These are phyloP conservation scores for Dinocampus coccinellae DNA, from an alignment of 2,888 invertebrate genomes.

Conservation along the genomic window DNA sequence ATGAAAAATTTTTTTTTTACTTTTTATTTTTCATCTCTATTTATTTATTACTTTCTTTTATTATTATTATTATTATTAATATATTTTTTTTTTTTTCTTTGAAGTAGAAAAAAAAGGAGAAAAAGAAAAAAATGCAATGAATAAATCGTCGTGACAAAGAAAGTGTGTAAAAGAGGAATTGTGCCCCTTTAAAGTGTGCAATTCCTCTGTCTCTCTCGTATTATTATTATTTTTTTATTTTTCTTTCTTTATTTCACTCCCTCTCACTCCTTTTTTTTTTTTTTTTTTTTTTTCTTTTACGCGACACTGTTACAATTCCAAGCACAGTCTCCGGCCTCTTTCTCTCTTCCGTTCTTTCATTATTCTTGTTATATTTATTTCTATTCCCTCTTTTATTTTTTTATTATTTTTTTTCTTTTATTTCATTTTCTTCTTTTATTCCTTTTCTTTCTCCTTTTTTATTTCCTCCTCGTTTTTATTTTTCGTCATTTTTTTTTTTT, in stretches of 20 bases:
- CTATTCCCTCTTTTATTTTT: slow-evolving; percentile 1
- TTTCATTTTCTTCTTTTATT: not conserved
- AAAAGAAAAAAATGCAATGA: not conserved
- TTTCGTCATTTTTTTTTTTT: no score
- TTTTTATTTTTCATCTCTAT: not conserved
- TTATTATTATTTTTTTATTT: not conserved
- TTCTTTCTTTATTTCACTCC: not conserved
- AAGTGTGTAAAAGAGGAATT: slow-evolving; percentile 19
- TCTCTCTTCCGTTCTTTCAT: slow-evolving; percentile 14
- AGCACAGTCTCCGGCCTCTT: slow-evolving; percentile 31
- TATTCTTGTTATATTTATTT: slow-evolving; percentile 31
- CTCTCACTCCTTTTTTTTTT: not conserved
- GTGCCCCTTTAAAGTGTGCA: slow-evolving; percentile 29
- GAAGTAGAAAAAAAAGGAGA: not conserved
- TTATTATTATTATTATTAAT: slow-evolving; percentile 2
- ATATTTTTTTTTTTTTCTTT: not conserved
- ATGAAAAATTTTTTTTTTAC: no score
- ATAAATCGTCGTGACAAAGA: slow-evolving; percentile 16
- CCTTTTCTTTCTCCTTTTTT: not conserved
- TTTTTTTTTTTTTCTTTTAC: not conserved
- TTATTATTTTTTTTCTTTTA: not conserved
- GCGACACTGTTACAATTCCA: slow-evolving; percentile 46
- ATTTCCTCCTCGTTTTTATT: no score
- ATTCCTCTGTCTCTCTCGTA: slow-evolving; percentile 3
- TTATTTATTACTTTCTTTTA: not conserved